Conservation (phyloP, 2,113 vertebrate genomes). For the Colossoma macropomum region DNA sequence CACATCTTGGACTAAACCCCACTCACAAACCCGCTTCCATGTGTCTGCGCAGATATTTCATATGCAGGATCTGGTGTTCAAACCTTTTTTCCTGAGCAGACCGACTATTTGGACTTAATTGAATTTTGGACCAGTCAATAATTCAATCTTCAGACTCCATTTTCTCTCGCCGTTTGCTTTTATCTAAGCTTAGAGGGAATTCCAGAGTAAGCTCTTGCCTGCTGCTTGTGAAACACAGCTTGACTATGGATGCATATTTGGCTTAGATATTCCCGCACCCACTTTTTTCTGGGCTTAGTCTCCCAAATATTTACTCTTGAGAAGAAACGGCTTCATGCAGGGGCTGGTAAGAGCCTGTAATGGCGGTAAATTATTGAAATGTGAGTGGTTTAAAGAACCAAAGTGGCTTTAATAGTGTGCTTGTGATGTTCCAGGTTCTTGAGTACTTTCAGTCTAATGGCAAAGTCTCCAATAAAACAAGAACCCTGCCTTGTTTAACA, state of each 20-base stretch:
- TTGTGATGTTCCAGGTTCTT: not conserved
- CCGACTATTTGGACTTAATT: conserved; percentile 32
- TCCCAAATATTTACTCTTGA: not conserved
- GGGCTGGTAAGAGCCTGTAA: not conserved
- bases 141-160: conserved; percentile 41
- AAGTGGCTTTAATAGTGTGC: not conserved
- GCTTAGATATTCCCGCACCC: not conserved
- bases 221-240: not conserved
- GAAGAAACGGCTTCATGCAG: not conserved
- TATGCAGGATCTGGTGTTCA: conserved; percentile 15
- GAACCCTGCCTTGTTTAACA: conserved; percentile 12
- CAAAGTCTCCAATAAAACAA: not conserved
- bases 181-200: conserved; percentile 29
- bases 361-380: not conserved
- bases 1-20: not conserved
- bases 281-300: not conserved
- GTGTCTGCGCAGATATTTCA: not conserved
- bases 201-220: conserved; percentile 4
- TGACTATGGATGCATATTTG: conserved; percentile 9
- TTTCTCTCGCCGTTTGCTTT: conserved; percentile 20
- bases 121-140: conserved; percentile 40
- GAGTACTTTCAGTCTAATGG: not conserved
- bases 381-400: not conserved
- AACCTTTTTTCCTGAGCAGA: conserved; percentile 2
- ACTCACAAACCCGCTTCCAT: conserved; percentile 4